Evolutionary conservation across 1,140 invertebrate genomes (phyloP), one percentile per base, ranked within the genome.

Genomic region (Zaprionus taronus): DNA sequence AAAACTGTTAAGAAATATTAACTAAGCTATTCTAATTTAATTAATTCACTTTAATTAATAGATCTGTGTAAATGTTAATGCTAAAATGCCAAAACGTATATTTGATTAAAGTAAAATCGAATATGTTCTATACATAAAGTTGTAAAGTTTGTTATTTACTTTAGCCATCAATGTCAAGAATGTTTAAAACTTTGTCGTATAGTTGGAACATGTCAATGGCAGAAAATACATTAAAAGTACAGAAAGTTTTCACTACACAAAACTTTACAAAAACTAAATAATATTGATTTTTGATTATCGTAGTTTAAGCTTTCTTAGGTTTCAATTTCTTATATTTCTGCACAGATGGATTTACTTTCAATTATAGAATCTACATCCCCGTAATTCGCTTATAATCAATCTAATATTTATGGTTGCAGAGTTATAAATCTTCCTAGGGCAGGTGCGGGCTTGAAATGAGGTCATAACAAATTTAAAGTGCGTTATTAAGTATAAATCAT

Each of bases 161-260:
- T 17, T 44, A 7, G 6, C 41, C 15, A 17, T 44, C 41, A 44
- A 1, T 44, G 15, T n/a, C 41, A 44, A 44, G 15, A 17, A 47
- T 47, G n/a, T 17, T 47, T 47, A 17, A 47, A 47, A 44, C 41
- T 44, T 17, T 44, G 0, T 3, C 5, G n/a, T 17, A 44, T 14
- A 47, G 6, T 17, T 7, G 1, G 6, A 44, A 41, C 5, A 41
- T 41, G 38, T n/a, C 14, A 41, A n/a, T n/a, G n/a, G 2, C n/a
- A 9, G n/a, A 9, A 47, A 47, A 47, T 47, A 47, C 41, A 47
- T 47, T 47, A 47, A 47, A 47, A 47, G 41, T 47, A 47, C n/a
- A 47, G 41, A 47, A 47, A 47, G n/a, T 47, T 47, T 47, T n/a
- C n/a, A 20, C 7, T 3, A 9, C 41, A 47, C 41, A 47, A 47